These are phyloP conservation scores for Dermatophagoides farinae DNA, from an alignment of 1,140 invertebrate genomes.

Conservation along the genomic window DNA sequence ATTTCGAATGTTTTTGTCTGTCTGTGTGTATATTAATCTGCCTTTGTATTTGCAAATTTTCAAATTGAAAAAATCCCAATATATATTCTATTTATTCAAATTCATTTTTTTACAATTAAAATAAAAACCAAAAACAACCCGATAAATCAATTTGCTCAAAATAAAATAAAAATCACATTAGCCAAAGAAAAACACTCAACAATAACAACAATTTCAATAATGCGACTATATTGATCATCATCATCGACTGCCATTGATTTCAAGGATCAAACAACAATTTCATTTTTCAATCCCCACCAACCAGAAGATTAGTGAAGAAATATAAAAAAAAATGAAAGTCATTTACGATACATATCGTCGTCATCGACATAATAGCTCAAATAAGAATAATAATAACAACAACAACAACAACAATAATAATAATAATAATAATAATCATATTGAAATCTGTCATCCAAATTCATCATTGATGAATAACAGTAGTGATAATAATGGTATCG, in stretches of 20 bases:
- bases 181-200: too few relatives aligned
- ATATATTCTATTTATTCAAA: too few relatives aligned
- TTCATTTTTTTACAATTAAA: too few relatives aligned
- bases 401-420: conserved; percentile 5
- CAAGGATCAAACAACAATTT: neutral
- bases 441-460: conserved; percentile 1
- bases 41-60: too few relatives aligned
- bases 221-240: neutral
- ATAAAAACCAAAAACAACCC: too few relatives aligned
- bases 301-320: too few relatives aligned
- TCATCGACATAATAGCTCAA: neutral
- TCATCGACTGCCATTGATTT: neutral
- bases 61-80: too few relatives aligned
- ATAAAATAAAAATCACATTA: too few relatives aligned
- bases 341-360: conserved; percentile 1
- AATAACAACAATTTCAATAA: too few relatives aligned
- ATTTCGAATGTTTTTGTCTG: too few relatives aligned
- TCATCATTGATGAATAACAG: neutral
- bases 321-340: neutral
- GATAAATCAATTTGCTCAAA: too few relatives aligned
- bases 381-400: neutral
- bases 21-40: too few relatives aligned
- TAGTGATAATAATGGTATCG: neutral
- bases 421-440: neutral
- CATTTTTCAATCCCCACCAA: neutral